A percentile compares a stretch with the other conserved stretches of the same genome.
Conservation (phyloP, 2,888 invertebrate species). For the Drosophila meridiana region DNA sequence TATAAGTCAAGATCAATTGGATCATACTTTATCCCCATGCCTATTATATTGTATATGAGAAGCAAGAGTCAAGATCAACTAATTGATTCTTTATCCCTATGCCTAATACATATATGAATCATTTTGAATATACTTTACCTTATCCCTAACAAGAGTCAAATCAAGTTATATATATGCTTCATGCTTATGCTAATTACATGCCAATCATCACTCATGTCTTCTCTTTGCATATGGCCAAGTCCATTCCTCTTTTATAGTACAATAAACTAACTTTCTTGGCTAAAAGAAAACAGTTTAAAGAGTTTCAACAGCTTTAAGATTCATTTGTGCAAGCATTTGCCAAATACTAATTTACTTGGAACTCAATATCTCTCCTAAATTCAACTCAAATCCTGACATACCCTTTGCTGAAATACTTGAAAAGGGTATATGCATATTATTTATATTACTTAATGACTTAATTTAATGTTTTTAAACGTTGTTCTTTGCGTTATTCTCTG, state of each 20-base stretch:
- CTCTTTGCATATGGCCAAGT: too few species aligned
- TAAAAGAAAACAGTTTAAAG: background rate
- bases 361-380: background rate
- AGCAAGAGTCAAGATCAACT: too few species aligned
- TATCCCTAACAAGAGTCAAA: too few species aligned
- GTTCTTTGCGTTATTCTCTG: slow-evolving; percentile 22
- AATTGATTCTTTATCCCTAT: too few species aligned
- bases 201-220: too few species aligned
- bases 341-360: background rate
- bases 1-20: too few species aligned
- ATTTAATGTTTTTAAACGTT: slow-evolving; percentile 23
- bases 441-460: slow-evolving; percentile 23
- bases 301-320: background rate
- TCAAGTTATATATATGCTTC: too few species aligned
- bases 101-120: too few species aligned
- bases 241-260: background rate
- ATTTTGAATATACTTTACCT: too few species aligned
- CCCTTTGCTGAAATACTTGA: background rate
- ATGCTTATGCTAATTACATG: too few species aligned
- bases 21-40: too few species aligned
- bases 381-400: background rate
- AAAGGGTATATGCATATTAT: background rate
- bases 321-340: background rate
- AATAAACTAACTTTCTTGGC: background rate
- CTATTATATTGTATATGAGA: too few species aligned